phyloP scores from a whole-genome alignment of 2,888 invertebrate genomes.

The Diloba caeruleocephala region DNA sequence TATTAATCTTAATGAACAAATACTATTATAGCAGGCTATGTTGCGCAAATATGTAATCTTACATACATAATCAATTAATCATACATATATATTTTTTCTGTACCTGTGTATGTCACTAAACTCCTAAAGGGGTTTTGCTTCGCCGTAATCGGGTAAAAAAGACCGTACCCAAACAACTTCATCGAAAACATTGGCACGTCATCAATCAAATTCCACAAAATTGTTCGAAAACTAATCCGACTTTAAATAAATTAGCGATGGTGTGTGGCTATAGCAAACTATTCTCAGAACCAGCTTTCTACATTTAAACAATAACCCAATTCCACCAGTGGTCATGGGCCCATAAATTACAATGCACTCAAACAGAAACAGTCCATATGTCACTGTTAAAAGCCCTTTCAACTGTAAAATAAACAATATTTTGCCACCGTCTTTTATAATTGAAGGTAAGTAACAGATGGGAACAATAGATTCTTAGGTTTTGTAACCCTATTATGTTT shows the following conservation, averaged over 20 bases:
- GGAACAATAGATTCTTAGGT: slow-evolving; percentile 73
- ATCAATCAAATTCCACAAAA: slow-evolving; percentile 12
- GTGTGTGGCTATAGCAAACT: slow-evolving; percentile 68
- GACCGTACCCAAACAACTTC: slow-evolving; percentile 9
- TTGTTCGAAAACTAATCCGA: slow-evolving; percentile 17
- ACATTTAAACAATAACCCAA: slow-evolving; percentile 81
- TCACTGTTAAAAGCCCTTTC: slow-evolving; percentile 81
- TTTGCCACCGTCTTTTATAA: slow-evolving; percentile 82
- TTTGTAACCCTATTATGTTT: slow-evolving; percentile 82
- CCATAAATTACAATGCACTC: slow-evolving; percentile 80
- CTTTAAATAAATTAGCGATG: slow-evolving; percentile 68
- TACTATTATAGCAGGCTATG: too few species aligned
- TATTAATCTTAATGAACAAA: too few species aligned
- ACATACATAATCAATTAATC: too few species aligned
- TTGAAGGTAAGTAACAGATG: slow-evolving; percentile 79
- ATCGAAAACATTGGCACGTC: slow-evolving; percentile 18
- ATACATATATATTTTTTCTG: too few species aligned
- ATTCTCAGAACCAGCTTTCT: slow-evolving; percentile 64
- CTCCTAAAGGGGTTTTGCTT: too few species aligned
- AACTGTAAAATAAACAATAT: slow-evolving; percentile 86
- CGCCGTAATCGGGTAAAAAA: too few species aligned
- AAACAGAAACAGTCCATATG: slow-evolving; percentile 79
- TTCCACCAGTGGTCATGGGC: slow-evolving; percentile 74
- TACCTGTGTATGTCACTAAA: too few species aligned
- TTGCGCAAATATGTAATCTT: too few species aligned